Evolutionary conservation across 2,888 invertebrate genomes (phyloP).

Genomic region (Neelides folsomi): DNA sequence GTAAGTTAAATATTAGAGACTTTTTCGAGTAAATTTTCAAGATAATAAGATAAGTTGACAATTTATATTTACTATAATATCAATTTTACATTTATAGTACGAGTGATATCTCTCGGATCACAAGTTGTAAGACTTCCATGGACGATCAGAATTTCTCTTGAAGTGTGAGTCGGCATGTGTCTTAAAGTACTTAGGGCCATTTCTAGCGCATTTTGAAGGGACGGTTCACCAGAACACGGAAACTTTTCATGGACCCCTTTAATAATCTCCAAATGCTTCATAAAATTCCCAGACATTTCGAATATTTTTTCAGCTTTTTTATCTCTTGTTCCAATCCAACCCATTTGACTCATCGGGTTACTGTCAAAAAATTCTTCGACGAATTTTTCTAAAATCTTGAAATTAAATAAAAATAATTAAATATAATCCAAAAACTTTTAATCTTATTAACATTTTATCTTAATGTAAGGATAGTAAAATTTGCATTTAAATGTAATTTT

Average conservation of each 20-base stretch:
- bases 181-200: slow-evolving; percentile 69
- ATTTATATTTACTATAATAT: background rate
- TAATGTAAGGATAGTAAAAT: too few relatives aligned
- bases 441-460: too few relatives aligned
- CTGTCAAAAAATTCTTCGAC: slow-evolving; percentile 96
- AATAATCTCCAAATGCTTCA: slow-evolving; percentile 58
- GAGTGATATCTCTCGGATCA: slow-evolving; percentile 83
- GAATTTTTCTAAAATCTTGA: slow-evolving; percentile 83
- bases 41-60: too few relatives aligned
- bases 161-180: slow-evolving; percentile 84
- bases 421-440: too few relatives aligned
- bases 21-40: too few relatives aligned
- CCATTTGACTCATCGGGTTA: slow-evolving; percentile 95
- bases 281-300: slow-evolving; percentile 73
- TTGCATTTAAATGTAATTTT: too few relatives aligned
- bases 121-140: slow-evolving; percentile 92
- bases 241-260: slow-evolving; percentile 38
- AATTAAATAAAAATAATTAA: slow-evolving; percentile 6
- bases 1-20: too few relatives aligned
- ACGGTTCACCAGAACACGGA: slow-evolving; percentile 77
- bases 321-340: slow-evolving; percentile 76
- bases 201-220: slow-evolving; percentile 87
- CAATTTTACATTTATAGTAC: slow-evolving; percentile 56
- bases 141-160: slow-evolving; percentile 79
- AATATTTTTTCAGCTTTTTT: slow-evolving; percentile 87